Conservation (phyloP, 2,888 invertebrate genomes). For the Auanema sp. region DNA sequence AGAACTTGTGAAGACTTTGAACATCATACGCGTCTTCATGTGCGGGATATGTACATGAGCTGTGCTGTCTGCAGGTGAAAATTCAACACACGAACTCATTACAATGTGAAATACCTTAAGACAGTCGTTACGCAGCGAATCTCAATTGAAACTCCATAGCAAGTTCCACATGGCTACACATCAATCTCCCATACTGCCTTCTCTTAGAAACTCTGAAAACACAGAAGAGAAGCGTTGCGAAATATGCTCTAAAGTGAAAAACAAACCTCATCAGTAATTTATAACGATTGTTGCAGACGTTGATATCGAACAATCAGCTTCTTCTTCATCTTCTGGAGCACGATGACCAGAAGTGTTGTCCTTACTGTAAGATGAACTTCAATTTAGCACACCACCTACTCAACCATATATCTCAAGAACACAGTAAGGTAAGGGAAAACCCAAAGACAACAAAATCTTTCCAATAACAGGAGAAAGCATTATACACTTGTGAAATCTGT, state of each 20-base stretch:
- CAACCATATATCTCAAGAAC: constrained; percentile 10
- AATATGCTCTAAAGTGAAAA: constrained; percentile 16
- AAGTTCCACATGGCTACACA: constrained; percentile 15
- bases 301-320: constrained; percentile 18
- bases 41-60: constrained; percentile 22
- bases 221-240: constrained; percentile 17
- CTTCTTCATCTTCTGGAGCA: constrained; percentile 20
- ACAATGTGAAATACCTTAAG: constrained; percentile 1
- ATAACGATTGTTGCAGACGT: constrained; percentile 5
- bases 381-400: constrained; percentile 15
- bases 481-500: constrained; percentile 10
- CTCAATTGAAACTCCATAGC: constrained; percentile 16
- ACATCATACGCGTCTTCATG: constrained; percentile 17
- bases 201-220: constrained; percentile 2
- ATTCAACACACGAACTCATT: not conserved
- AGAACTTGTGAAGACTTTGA: constrained; percentile 14
- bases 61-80: constrained; percentile 18
- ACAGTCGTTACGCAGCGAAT: constrained; percentile 18
- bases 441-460: not conserved
- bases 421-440: constrained; percentile 5
- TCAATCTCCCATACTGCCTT: not conserved
- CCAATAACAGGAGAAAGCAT: constrained; percentile 5
- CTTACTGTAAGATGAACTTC: constrained; percentile 11
- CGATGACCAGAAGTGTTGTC: constrained; percentile 14
- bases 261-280: no score